A percentile compares a stretch with the other conserved stretches of the same genome.
These are phyloP conservation scores for Netelia fuscicornis DNA, from an alignment of 2,888 invertebrate species.

Conservation along the genomic window DNA sequence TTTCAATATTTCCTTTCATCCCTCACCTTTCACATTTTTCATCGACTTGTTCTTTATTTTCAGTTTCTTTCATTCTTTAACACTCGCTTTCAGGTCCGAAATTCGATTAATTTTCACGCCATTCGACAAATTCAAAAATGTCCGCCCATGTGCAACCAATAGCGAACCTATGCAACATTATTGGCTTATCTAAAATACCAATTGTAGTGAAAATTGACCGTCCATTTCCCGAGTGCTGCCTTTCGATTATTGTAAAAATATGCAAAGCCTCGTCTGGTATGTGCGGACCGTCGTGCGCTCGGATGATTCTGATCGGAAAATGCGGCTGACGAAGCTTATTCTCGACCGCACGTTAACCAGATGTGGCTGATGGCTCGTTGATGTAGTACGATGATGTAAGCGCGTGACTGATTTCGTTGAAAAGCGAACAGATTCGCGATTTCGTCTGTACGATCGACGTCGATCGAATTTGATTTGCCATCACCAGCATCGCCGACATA, in stretches of 20 bases:
- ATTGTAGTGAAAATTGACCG: constrained; percentile 28
- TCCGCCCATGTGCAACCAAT: background rate
- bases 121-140: background rate
- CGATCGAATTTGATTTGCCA: constrained; percentile 11
- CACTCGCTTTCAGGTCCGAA: background rate
- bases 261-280: constrained; percentile 25
- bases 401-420: constrained; percentile 61
- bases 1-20: constrained; percentile 1
- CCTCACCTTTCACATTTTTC: constrained; percentile 25
- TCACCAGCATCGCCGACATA: background rate
- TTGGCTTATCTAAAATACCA: constrained; percentile 15
- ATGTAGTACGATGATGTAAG: constrained; percentile 19
- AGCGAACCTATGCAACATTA: background rate
- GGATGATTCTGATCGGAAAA: constrained; percentile 51
- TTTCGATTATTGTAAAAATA: constrained; percentile 54
- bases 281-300: constrained; percentile 1
- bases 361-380: background rate
- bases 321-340: constrained; percentile 36
- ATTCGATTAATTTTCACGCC: background rate
- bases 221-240: background rate
- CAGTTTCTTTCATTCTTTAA: background rate
- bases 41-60: background rate
- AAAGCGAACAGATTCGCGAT: constrained; percentile 38
- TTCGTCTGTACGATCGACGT: constrained; percentile 21
- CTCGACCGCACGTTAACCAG: constrained; percentile 5